phyloP scores from a whole-genome alignment of 2,113 vertebrate species.

The Nymphicus hollandicus region DNA sequence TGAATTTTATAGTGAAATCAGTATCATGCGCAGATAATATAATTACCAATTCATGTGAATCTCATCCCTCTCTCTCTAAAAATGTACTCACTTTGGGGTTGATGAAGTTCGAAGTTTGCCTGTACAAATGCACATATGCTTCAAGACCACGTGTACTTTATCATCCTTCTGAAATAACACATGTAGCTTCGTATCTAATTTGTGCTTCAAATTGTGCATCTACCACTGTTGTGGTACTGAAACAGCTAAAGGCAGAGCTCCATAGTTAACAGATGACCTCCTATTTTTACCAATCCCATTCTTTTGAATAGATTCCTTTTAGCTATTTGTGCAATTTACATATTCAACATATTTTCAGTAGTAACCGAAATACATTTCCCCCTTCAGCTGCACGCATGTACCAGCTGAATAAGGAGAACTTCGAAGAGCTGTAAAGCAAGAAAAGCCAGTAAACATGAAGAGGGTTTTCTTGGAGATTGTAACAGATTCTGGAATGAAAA shows the following conservation, averaged over 20 bases:
- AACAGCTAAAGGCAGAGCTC: not conserved
- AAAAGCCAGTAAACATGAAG: not conserved
- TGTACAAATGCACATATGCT: not conserved
- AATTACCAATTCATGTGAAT: conserved; percentile 14
- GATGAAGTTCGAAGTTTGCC: conserved; percentile 12
- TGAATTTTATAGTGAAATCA: conserved; percentile 72
- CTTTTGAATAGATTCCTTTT: not conserved
- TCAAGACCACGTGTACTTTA: not conserved
- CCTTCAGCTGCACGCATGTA: accelerated
- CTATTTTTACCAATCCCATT: not conserved
- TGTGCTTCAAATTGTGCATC: not conserved
- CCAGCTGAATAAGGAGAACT: not conserved
- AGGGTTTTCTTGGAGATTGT: not conserved
- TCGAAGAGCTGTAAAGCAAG: not conserved
- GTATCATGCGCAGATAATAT: conserved; percentile 64
- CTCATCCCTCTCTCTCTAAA: not conserved
- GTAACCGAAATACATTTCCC: not conserved
- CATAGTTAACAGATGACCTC: not conserved
- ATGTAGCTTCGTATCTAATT: not conserved
- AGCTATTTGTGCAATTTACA: not conserved
- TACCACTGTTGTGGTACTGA: not conserved
- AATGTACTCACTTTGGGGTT: not conserved
- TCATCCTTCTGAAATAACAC: not conserved
- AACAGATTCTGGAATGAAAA: not conserved
- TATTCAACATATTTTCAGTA: not conserved